Evolutionary conservation across 2,888 invertebrate species (phyloP), one percentile per base, ranked within the genome.

Genomic region (Temnothorax unifasciatus): DNA sequence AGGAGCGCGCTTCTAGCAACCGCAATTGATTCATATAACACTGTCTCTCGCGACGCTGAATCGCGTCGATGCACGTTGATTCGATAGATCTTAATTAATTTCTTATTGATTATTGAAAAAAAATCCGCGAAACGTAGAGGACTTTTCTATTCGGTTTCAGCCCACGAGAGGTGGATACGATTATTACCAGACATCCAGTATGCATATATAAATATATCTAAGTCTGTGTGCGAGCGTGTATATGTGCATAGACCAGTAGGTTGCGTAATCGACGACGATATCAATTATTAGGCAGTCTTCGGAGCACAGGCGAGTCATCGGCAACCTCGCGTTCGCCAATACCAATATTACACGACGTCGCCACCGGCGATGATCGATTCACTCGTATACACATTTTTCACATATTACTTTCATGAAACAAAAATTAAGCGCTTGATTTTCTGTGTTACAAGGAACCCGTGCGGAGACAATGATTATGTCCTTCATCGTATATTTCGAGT

Each of bases 241-340:
- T 50, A 63, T 47, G 47, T 29, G 41, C 50, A 59, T 71, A 75
- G 73, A 74, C 18, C 4, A 74, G 61, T 63, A 34, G 25, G 54
- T 87, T 86, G 75, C 85, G 83, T 84, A 87, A 89, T 83, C 76
- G 68, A 81, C 77, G 83, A 79, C 69, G 71, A 83, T 88, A 84
- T 88, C 87, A 87, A 85, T 82, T 79, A 82, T 87, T 86, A 82
- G 81, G 61, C 69, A 63, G 81, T 69, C 76, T 76, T 66, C 18
- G 50, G 38, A 76, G 71, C 63, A 71, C 69, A 29, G 57, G 50
- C 68, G 57, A 76, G 81, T 66, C 82, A 69, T 52, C 41, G 52
- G 34, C 74, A 47, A 69, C 34, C n/a, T 73, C 50, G 52, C 29
- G n/a, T 44, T 71, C 41, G 13, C n/a, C 47, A 82, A 83, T 79